phyloP scores from a whole-genome alignment of 2,113 vertebrate genomes.

The Aix galericulata region DNA sequence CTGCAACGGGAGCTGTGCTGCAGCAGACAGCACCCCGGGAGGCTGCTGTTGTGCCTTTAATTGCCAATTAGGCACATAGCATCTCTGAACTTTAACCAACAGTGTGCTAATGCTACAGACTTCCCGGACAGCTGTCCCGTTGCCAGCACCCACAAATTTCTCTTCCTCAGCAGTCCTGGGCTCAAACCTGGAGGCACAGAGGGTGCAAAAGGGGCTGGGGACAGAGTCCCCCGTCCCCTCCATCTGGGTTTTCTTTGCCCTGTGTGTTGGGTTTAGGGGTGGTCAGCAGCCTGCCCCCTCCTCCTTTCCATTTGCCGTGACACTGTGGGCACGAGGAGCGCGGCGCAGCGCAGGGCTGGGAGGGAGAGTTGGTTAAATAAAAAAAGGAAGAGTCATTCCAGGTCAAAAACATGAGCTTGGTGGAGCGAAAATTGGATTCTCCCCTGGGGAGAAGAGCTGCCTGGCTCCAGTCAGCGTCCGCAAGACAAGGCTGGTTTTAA shows the following conservation, averaged over 20 bases:
- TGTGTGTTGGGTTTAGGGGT: no score
- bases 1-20: background rate
- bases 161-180: background rate
- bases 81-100: background rate
- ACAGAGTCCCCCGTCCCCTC: fast-evolving
- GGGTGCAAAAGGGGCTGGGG: background rate
- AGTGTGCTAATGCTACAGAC: background rate
- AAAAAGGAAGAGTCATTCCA: conserved; percentile 56
- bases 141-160: fast-evolving
- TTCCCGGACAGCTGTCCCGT: fast-evolving
- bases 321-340: fast-evolving
- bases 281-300: background rate
- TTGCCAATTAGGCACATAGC: background rate
- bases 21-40: background rate
- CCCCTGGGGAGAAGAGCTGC: conserved; percentile 55
- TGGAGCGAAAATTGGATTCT: conserved; percentile 59
- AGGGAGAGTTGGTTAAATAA: background rate
- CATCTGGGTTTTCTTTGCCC: fast-evolving
- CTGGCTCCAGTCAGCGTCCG: conserved; percentile 40
- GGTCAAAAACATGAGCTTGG: conserved; percentile 52
- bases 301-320: background rate
- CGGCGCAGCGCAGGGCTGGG: background rate
- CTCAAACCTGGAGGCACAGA: background rate
- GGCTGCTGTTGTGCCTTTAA: background rate
- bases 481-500: conserved; percentile 60